Evolutionary conservation across 2,797 vertebrate genomes (phyloP), one percentile per base, ranked within the genome.

Genomic region (Ptychadena robeensis): DNA sequence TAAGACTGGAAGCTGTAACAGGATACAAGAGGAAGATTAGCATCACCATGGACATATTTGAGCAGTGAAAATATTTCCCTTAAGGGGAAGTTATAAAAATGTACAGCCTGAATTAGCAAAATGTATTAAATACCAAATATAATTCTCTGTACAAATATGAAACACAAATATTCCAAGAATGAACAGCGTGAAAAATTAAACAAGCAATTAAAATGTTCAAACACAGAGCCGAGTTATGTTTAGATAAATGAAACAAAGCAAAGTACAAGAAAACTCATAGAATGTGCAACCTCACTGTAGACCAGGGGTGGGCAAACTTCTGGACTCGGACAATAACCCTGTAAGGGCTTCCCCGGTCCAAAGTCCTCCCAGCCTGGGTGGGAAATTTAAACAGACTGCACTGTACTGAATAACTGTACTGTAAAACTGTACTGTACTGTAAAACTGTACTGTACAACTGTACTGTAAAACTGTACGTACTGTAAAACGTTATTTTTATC

Each of bases 1-100:
- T 98, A 99, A 86, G 98, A 99, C 91, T 99, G 96, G 15, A 98
- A 95, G 81, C 98, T 99, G 88, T 66, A 88, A 87, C 15, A 40
- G 40, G 57, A 80, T 28, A 40, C 28, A 71, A 80, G n/a, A n/a
- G 76, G 79, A 76, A 70, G 77, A 79, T 83, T 83, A 83, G 27
- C 11, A 3, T 3, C 22, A 31, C 25, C 40, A 70, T 48, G 9
- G 28, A 28, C 68, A 48, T 34, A 32, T 27, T 9, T 15, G 11
- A 61, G 30, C 18, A 31, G 14, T 18, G 9, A 59, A 37, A 59
- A 35, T 27, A 40, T 12, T 1, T 32, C 30, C 9, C 12, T 31
- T 31, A 72, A 31, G 27, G 15, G 10, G 5, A 10, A 10, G 9
- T 1, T 1, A 38, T n/a, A 38, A 10, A 38, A 38, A 10, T 38